Evolutionary conservation across 2,888 invertebrate species (phyloP).

Genomic region (Coremacera marginata): DNA sequence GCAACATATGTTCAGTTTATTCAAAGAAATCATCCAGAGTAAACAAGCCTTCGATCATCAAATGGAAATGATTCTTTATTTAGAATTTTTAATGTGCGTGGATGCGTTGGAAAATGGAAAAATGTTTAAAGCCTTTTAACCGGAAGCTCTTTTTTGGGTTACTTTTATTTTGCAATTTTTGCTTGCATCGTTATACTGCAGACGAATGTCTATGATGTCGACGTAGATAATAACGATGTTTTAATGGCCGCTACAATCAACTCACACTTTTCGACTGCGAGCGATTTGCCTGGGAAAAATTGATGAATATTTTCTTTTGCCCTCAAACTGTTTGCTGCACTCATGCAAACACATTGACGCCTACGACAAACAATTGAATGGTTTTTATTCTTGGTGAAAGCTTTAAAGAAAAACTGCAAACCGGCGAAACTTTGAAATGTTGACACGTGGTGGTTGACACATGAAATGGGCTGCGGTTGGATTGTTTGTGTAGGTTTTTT

Average conservation of each 20-base stretch:
- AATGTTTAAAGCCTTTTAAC: background rate
- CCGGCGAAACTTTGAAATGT: too few relatives aligned
- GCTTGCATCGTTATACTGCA: background rate
- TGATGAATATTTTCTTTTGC: background rate
- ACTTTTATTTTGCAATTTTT: background rate
- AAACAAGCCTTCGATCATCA: background rate
- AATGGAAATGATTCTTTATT: constrained; percentile 25
- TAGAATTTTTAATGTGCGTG: constrained; percentile 11
- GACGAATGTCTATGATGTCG: background rate
- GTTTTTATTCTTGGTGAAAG: too few relatives aligned
- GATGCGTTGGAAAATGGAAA: background rate
- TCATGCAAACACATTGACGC: background rate
- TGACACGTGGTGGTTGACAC: too few relatives aligned
- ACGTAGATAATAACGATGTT: background rate
- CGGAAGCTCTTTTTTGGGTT: background rate
- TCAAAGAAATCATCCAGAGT: background rate
- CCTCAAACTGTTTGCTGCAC: background rate
- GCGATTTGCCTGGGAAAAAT: background rate
- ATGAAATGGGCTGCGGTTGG: too few relatives aligned
- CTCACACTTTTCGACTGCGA: background rate
- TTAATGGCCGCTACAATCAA: background rate
- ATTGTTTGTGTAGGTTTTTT: too few relatives aligned
- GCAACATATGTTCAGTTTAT: background rate
- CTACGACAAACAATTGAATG: background rate
- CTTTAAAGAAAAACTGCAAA: too few relatives aligned